These are phyloP conservation scores for Hephaestus fuliginosus DNA, from an alignment of 2,797 vertebrate species.

Conservation along the genomic window DNA sequence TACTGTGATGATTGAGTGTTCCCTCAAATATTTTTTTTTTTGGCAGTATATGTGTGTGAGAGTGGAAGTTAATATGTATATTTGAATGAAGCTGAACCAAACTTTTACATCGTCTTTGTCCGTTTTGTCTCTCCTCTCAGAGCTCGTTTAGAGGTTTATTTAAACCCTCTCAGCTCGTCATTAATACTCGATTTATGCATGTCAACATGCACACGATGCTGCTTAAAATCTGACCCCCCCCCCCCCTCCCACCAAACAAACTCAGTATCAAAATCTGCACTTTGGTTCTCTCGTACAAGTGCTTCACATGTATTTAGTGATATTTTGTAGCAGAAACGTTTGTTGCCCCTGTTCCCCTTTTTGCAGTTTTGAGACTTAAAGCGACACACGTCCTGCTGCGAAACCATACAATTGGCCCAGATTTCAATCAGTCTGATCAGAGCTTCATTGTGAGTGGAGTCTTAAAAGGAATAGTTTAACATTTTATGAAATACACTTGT, in stretches of 20 bases:
- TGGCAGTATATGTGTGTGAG: not conserved
- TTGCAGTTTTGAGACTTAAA: slow-evolving; percentile 25
- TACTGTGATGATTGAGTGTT: too few relatives aligned
- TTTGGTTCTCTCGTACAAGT: slow-evolving; percentile 28
- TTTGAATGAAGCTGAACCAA: slow-evolving; percentile 82
- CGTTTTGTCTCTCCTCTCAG: slow-evolving; percentile 56
- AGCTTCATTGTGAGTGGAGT: slow-evolving; percentile 21
- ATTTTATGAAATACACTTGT: slow-evolving; percentile 5
- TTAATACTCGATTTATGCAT: slow-evolving; percentile 19
- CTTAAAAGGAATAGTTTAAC: slow-evolving; percentile 9
- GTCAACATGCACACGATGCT: slow-evolving; percentile 33
- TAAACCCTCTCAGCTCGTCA: slow-evolving; percentile 20
- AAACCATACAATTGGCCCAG: not conserved
- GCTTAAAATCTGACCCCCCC: slow-evolving; percentile 32
- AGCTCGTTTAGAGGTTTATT: slow-evolving; percentile 26
- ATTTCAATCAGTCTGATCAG: slow-evolving; percentile 35
- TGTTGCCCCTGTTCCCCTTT: not conserved
- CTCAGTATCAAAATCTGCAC: slow-evolving; percentile 10
- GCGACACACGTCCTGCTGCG: not conserved
- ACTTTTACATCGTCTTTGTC: slow-evolving; percentile 70
- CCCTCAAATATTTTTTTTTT: too few relatives aligned
- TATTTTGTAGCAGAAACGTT: slow-evolving; percentile 48
- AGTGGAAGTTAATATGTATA: slow-evolving; percentile 64
- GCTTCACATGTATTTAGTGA: slow-evolving; percentile 17
- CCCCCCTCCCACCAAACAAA: not conserved